Percentiles rank a stretch among this genome's conserved stretches.
Evolutionary conservation across 2,888 invertebrate genomes (phyloP).

Genomic region (Lutraria lutraria): DNA sequence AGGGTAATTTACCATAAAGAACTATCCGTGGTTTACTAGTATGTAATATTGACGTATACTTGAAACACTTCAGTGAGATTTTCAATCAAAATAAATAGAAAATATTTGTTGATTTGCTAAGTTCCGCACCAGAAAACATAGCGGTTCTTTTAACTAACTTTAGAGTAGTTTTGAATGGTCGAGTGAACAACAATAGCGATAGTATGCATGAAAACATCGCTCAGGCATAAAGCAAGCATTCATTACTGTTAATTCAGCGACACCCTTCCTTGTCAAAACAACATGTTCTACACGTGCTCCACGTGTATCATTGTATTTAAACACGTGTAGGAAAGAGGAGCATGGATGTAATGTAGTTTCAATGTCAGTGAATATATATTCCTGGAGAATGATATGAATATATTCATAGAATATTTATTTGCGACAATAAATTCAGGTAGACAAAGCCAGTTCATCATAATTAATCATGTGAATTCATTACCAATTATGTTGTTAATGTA

Average conservation of each 20-base stretch:
- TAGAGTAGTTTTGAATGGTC: slow-evolving; percentile 35
- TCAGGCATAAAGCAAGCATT: slow-evolving; percentile 6
- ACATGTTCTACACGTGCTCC: neutral
- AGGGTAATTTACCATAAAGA: neutral
- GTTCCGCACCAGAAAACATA: slow-evolving; percentile 42
- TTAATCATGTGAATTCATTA: slow-evolving; percentile 6
- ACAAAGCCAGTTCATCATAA: slow-evolving; percentile 9
- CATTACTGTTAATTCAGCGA: slow-evolving; percentile 4
- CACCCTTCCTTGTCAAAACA: neutral
- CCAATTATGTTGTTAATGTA: slow-evolving; percentile 2
- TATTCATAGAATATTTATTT: neutral
- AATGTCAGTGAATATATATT: neutral
- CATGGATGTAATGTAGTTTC: neutral
- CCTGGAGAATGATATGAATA: neutral
- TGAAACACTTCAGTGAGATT: neutral
- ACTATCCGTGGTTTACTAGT: neutral
- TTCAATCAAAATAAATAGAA: neutral
- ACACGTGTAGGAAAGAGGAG: neutral
- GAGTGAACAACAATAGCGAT: slow-evolving; percentile 39
- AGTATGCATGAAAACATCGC: slow-evolving; percentile 47
- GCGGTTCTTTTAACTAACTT: slow-evolving; percentile 41
- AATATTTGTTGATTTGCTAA: slow-evolving; percentile 23
- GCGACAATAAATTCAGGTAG: neutral
- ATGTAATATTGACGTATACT: neutral
- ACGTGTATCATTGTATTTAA: neutral